Evolutionary conservation across 2,888 invertebrate genomes (phyloP), one percentile per base, ranked within the genome.

Genomic region (Zeuzera pyrina): DNA sequence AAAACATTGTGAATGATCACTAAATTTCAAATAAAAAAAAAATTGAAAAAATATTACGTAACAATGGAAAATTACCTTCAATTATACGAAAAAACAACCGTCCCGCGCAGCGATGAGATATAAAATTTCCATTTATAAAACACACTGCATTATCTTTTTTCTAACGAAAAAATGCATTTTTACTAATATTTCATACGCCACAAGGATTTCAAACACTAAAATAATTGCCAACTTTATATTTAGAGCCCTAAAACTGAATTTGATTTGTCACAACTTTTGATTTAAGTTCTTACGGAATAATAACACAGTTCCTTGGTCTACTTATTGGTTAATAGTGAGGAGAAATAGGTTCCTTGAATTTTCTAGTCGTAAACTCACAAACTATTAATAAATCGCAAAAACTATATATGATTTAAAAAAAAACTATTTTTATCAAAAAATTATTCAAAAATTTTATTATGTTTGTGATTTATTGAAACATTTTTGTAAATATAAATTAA

Each of bases 111-210:
- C 51, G 61, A 51, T 70, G 36, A 57, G 66, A 69, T 74, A 73
- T 81, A 83, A 83, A 81, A 81, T 77, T 83, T 81, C 83, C 81
- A 66, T 72, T n/a, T n/a, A 74, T 81, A 78, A 83, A 83, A 81
- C 66, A 63, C 54, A 52, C 57, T 56, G 59, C 58, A 66, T 77
- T 76, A 81, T 81, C 81, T 60, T 83, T 83, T 83, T 83, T 81
- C 72, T 74, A 67, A 64, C 61, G 51, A 72, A 81, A 73, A 81
- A 79, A 73, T 68, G 49, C 56, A 56, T 58, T 62, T 57, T 55
- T 55, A 44, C 41, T 12, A 13, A 25, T n/a, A 30, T 34, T 35
- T 31, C 30, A 33, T 38, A 57, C 30, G 50, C 36, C 49, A 38
- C 47, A 59, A 51, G n/a, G n/a, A n/a, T n/a, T n/a, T n/a, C n/a